Conservation (phyloP, 2,888 invertebrate species). For the Eucera pruinosa region DNA sequence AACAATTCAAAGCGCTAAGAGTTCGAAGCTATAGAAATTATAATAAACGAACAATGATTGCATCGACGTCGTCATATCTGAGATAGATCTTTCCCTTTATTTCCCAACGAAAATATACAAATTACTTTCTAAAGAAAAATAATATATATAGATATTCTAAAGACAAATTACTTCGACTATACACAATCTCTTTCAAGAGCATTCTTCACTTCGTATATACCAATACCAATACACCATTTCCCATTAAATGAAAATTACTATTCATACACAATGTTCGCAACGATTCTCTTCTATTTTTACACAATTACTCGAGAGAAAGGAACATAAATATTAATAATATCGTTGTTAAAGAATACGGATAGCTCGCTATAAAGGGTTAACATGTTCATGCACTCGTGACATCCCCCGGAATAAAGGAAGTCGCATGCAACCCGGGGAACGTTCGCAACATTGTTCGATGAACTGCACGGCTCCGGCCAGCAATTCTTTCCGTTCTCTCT, state of each 20-base stretch:
- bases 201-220: not conserved
- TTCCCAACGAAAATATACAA: too few species aligned
- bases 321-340: not conserved
- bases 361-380: constrained; percentile 44
- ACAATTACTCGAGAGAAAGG: not conserved
- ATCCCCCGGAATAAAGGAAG: constrained; percentile 5
- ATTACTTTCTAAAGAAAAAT: constrained; percentile 7
- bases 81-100: too few species aligned
- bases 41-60: too few species aligned
- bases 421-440: constrained; percentile 12
- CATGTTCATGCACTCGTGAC: constrained; percentile 30
- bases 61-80: too few species aligned
- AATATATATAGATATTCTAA: too few species aligned
- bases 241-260: not conserved
- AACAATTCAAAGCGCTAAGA: too few species aligned
- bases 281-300: not conserved
- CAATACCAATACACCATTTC: not conserved
- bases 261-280: too few species aligned
- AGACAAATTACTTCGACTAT: not conserved
- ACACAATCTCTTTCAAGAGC: not conserved
- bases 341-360: not conserved
- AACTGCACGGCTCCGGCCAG: not conserved
- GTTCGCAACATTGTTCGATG: constrained; percentile 40
- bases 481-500: constrained; percentile 32
- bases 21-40: too few species aligned